phyloP scores from a whole-genome alignment of 2,113 vertebrate species.

The Pongo pygmaeus region DNA sequence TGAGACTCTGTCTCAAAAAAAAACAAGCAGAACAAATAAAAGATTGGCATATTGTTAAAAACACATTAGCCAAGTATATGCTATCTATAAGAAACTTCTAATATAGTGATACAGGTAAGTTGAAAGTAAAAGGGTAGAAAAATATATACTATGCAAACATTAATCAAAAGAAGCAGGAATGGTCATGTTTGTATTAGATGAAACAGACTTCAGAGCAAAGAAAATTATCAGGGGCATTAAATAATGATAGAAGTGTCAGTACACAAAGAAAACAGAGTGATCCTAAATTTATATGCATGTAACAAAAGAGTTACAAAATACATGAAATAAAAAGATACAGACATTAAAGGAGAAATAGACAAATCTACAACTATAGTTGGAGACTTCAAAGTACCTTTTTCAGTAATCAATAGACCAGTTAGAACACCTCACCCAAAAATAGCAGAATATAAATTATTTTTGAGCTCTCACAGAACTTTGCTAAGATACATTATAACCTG shows the following conservation, averaged over 20 bases:
- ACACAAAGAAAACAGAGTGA: not conserved
- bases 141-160: not conserved
- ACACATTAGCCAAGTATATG: not conserved
- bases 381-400: not conserved
- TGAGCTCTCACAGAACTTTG: not conserved
- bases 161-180: not conserved
- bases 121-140: not conserved
- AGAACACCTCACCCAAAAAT: not conserved
- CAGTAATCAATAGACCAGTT: not conserved
- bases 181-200: not conserved
- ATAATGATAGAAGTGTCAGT: not conserved
- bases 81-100: not conserved
- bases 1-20: not conserved
- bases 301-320: not conserved
- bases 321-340: not conserved
- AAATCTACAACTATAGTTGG: not conserved
- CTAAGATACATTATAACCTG: not conserved
- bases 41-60: not conserved
- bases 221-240: not conserved
- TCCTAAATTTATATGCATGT: not conserved
- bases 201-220: not conserved
- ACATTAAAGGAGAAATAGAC: not conserved
- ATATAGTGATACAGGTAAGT: not conserved
- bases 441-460: not conserved
- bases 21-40: not conserved